Evolutionary conservation across 2,888 invertebrate genomes (phyloP).

Genomic region (Auanema sp.): DNA sequence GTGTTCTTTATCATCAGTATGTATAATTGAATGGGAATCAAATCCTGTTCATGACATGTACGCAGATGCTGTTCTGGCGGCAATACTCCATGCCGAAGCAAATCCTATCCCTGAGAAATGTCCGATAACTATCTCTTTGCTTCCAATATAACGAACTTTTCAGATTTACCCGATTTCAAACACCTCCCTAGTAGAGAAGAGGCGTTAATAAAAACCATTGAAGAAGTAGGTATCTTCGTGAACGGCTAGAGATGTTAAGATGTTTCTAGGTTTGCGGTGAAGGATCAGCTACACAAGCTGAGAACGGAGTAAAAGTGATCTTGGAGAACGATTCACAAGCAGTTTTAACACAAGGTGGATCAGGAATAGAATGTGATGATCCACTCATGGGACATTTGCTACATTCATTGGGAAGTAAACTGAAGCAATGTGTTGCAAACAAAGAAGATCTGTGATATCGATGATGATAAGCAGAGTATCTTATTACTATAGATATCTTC

Average conservation of each 20-base stretch:
- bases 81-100: constrained; percentile 80
- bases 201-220: constrained; percentile 16
- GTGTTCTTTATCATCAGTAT: constrained; percentile 66
- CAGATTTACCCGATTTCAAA: neutral
- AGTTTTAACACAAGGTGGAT: constrained; percentile 12
- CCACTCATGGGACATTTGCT: constrained; percentile 32
- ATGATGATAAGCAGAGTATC: neutral
- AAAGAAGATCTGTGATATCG: neutral
- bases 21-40: constrained; percentile 90
- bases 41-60: constrained; percentile 96
- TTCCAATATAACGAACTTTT: neutral
- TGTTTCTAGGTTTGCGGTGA: constrained; percentile 17
- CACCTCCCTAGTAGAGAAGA: neutral
- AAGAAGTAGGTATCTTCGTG: constrained; percentile 15
- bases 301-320: constrained; percentile 10
- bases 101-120: constrained; percentile 62
- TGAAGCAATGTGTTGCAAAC: constrained; percentile 22
- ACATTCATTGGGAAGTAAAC: constrained; percentile 29
- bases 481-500: constrained; percentile 9
- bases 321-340: constrained; percentile 15
- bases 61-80: constrained; percentile 89
- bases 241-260: no score
- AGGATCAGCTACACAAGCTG: constrained; percentile 4
- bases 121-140: constrained; percentile 23
- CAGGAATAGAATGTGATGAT: constrained; percentile 22